Base-by-base conservation (phyloP, 2,888 invertebrate genomes). In the Cheilosia pagana region DNA sequence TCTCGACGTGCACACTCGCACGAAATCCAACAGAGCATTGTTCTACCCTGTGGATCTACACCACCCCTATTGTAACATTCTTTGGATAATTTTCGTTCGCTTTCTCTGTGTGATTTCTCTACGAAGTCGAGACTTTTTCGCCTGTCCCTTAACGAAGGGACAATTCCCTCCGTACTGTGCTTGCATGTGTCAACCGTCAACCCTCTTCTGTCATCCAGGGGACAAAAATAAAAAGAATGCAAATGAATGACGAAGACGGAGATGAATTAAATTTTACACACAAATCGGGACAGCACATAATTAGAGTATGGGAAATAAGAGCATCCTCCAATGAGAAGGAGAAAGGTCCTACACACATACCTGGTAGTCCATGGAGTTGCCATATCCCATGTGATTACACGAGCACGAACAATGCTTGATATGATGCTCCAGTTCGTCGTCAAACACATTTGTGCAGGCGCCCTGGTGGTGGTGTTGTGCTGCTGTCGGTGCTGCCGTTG, bases 341-440 rank as follows among this genome's bases (percentile, higher is more conserved):
- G 21, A 57, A 25, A 21, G 14, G 7, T 53, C 43, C n/a, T n/a
- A 28, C 19, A 25, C 28, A 88, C 90, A 88, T 81, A 96, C 96
- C 95, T 96, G 96, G 93, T 96, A 97, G 93, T 96, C 96, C 95
- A 96, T 95, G 92, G 95, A 96, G 93, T 97, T 97, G 89, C 97
- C 97, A 93, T 96, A 97, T 91, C 97, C 97, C 96, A 97, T 96
- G 94, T 97, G 97, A 94, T 97, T 96, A 94, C 97, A 97, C 89
- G 96, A 95, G 93, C 97, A 97, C 89, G 96, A 95, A 93, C 97
- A 97, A 92, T 95, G 95, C 92, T 96, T 96, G 92, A 97, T 97
- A 94, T 97, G 97, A 92, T 95, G 95, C 91, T 96, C 94, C 92
- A 97, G 94, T 93, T 97, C 97, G 91, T 96, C 94, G 92, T 96